Base-by-base conservation (phyloP, 2,888 invertebrate genomes). In the Helobdella robusta region DNA sequence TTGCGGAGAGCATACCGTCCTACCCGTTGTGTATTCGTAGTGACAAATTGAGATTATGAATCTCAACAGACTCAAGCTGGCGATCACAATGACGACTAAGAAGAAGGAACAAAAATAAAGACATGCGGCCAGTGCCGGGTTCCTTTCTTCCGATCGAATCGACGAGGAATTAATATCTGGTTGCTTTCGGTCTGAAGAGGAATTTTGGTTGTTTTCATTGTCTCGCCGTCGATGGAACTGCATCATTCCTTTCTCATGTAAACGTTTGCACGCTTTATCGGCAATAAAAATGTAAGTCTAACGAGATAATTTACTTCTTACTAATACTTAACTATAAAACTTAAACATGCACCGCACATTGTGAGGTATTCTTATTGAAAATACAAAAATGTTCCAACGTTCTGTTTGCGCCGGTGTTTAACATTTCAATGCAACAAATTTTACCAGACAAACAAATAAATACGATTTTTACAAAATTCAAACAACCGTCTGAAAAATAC, bases 31-130 rank as follows among this genome's bases (percentile, higher is more conserved):
- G 62, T 62, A 62, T 35, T 62, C 62, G 50, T 62, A 50, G 50
- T 62, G 62, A 20, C 62, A 62, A 30, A 62, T 46, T 18, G 62
- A 62, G 25, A 62, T 62, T n/a, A 62, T 44, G 46, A 62, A 46
- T 6, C 62, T 28, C 50, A 62, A 30, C 8, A 62, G 50, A 25
- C 62, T 62, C 48, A 62, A 20, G 28, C 46, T 48, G 15, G 62
- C 48, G 32, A 62, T 36, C 20, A 46, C 62, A 11, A 32, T 62
- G 11, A 46, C 46, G 44, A 62, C 62, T 6, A 62, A 44, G 32
- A 62, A 20, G 32, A 62, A 50, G 48, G 62, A 62, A 23, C 62
- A 50, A 20, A 62, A 32, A 23, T 62, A 62, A 28, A 62, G n/a
- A 44, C 62, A 62, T 5, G 62, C 50, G 20, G 48, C 34, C 44